phyloP scores from a whole-genome alignment of 2,113 vertebrate species.

The Kryptolebias marmoratus region DNA sequence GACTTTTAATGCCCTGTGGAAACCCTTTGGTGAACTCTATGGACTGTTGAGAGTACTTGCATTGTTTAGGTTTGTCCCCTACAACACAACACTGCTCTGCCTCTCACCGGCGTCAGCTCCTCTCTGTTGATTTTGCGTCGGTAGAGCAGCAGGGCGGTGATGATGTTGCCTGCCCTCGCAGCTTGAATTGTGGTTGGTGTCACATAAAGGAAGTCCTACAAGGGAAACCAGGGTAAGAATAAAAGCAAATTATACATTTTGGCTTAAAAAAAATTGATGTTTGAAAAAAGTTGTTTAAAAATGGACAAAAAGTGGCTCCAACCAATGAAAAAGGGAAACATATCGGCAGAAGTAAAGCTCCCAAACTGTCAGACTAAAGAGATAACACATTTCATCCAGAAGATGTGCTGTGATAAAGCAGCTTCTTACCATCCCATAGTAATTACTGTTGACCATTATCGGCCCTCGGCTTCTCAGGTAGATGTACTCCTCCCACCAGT shows the following conservation, averaged over 20 bases:
- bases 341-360: too few relatives aligned
- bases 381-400: too few relatives aligned
- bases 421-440: slow-evolving; percentile 87
- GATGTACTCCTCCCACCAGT: slow-evolving; percentile 94
- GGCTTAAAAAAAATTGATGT: too few relatives aligned
- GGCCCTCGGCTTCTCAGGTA: slow-evolving; percentile 85
- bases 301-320: too few relatives aligned
- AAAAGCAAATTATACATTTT: too few relatives aligned
- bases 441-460: slow-evolving; percentile 92
- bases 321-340: too few relatives aligned
- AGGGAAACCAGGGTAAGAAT: not conserved
- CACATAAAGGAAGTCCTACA: slow-evolving; percentile 89
- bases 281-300: too few relatives aligned
- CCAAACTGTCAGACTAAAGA: too few relatives aligned
- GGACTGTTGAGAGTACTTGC: too few relatives aligned
- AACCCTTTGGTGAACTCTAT: too few relatives aligned
- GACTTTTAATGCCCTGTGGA: too few relatives aligned
- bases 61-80: too few relatives aligned
- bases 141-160: slow-evolving; percentile 90
- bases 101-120: slow-evolving; percentile 90
- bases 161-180: slow-evolving; percentile 91
- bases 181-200: slow-evolving; percentile 87
- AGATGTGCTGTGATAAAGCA: not conserved
- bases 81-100: not conserved
- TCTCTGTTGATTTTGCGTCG: slow-evolving; percentile 91